These are phyloP conservation scores for Epinotia brunnichana DNA, from an alignment of 2,888 invertebrate genomes.

Conservation along the genomic window DNA sequence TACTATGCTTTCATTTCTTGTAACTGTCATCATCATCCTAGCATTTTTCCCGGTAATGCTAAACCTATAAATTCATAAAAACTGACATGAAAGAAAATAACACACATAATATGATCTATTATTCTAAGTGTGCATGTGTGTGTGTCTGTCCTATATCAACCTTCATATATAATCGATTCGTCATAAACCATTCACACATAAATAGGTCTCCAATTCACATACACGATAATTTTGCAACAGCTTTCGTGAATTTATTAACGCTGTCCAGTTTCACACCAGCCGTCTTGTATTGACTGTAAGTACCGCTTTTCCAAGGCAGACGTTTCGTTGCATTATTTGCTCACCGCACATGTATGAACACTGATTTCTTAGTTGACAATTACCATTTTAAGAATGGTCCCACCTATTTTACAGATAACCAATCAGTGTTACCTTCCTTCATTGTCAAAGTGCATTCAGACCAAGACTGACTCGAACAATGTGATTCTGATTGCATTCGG, in stretches of 20 bases:
- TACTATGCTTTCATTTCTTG: too few species aligned
- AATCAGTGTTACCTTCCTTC: constrained; percentile 46
- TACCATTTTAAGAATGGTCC: constrained; percentile 71
- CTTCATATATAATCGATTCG: too few species aligned
- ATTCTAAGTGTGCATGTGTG: too few species aligned
- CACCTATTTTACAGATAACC: constrained; percentile 70
- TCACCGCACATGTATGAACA: constrained; percentile 64
- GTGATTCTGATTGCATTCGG: constrained; percentile 48
- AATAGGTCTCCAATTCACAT: too few species aligned
- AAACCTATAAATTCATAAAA: too few species aligned
- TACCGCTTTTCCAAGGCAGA: constrained; percentile 39
- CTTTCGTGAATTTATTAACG: not conserved
- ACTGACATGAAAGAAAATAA: too few species aligned
- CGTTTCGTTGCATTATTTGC: constrained; percentile 52
- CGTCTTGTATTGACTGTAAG: not conserved
- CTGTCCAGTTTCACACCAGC: not conserved
- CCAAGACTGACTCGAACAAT: constrained; percentile 53
- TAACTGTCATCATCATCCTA: too few species aligned
- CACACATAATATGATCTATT: too few species aligned
- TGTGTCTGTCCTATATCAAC: too few species aligned
- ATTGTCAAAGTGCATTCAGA: constrained; percentile 65
- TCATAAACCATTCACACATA: too few species aligned
- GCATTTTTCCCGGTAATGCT: too few species aligned
- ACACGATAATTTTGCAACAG: not conserved
- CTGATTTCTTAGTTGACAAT: constrained; percentile 72